Evolutionary conservation across 1,140 invertebrate species (phyloP).

Genomic region (Plodia interpunctella): DNA sequence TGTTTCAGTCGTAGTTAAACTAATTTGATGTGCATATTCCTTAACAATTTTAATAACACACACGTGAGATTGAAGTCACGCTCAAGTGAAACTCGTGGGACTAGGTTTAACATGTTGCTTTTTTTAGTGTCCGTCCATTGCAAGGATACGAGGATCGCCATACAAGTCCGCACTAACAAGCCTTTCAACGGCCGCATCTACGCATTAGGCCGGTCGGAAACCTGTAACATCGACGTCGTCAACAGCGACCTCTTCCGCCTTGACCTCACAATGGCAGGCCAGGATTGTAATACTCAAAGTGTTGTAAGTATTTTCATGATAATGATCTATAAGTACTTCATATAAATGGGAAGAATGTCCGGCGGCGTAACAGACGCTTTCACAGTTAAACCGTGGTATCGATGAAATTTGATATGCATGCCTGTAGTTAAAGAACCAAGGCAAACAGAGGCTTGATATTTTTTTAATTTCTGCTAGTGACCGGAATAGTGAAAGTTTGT

Average conservation of each 20-base stretch:
- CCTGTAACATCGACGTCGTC: constrained; percentile 95
- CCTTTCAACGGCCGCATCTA: constrained; percentile 97
- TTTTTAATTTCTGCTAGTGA: no score
- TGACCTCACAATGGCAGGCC: constrained; percentile 94
- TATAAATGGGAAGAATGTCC: no score
- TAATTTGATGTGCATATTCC: background rate
- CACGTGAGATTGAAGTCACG: background rate
- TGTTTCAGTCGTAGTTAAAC: background rate
- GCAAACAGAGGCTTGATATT: no score
- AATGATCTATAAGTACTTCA: background rate
- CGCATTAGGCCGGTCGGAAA: constrained; percentile 93
- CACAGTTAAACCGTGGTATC: no score
- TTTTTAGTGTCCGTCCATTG: constrained; percentile 92
- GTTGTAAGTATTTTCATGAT: constrained; percentile 81
- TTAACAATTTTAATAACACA: background rate
- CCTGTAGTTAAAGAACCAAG: no score
- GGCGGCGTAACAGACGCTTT: no score
- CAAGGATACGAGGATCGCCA: constrained; percentile 95
- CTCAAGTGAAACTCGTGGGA: background rate
- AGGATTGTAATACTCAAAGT: constrained; percentile 95
- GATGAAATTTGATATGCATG: no score
- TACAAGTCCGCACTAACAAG: constrained; percentile 94
- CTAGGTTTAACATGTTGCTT: background rate
- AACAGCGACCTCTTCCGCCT: constrained; percentile 94
- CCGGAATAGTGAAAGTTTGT: no score